These are phyloP conservation scores for Phortica magna DNA, from an alignment of 2,888 invertebrate species.

Conservation along the genomic window DNA sequence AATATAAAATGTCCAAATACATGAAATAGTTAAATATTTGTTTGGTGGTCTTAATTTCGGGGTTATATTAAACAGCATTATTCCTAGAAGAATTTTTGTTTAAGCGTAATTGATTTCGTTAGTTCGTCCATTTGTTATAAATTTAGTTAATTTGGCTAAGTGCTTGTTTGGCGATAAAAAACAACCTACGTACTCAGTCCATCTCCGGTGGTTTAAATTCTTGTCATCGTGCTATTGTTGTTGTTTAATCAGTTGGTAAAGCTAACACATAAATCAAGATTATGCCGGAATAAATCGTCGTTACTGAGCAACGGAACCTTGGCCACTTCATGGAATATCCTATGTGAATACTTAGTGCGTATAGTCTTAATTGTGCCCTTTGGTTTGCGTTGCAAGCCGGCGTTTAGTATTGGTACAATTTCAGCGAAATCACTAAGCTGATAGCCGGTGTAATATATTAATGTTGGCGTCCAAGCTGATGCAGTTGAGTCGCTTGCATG, in stretches of 20 bases:
- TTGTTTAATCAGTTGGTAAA: constrained; percentile 22
- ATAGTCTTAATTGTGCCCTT: constrained; percentile 90
- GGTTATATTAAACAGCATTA: constrained; percentile 46
- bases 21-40: neutral
- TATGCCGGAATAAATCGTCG: constrained; percentile 70
- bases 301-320: constrained; percentile 83
- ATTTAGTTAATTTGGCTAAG: constrained; percentile 62
- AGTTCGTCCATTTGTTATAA: neutral
- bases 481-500: constrained; percentile 79
- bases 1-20: neutral
- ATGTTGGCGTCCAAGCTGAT: constrained; percentile 83
- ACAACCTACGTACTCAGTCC: constrained; percentile 30
- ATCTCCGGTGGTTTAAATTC: constrained; percentile 33
- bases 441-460: constrained; percentile 91
- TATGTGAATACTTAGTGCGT: constrained; percentile 95
- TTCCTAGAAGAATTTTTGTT: constrained; percentile 22
- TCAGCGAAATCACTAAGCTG: constrained; percentile 85
- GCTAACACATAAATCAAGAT: constrained; percentile 54
- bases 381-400: constrained; percentile 87
- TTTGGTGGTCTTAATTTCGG: neutral
- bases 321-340: constrained; percentile 95
- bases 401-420: constrained; percentile 86
- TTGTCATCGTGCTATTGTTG: constrained; percentile 1
- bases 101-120: constrained; percentile 51
- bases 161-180: constrained; percentile 18